These are phyloP conservation scores for Myrmecophaga tridactyla DNA, from an alignment of 2,113 vertebrate genomes.

Conservation along the genomic window DNA sequence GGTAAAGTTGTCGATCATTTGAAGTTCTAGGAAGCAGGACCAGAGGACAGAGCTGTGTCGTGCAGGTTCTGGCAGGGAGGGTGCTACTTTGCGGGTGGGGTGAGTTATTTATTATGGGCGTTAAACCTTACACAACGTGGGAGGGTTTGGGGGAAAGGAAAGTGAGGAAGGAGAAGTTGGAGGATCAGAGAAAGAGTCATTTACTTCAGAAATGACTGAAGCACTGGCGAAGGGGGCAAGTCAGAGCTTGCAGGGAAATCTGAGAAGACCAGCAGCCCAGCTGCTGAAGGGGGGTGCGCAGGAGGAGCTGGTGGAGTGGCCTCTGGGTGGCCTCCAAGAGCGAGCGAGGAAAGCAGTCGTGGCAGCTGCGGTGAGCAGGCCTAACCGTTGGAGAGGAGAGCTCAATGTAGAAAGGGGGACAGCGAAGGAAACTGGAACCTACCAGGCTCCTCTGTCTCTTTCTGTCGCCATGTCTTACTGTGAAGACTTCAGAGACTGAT, in stretches of 20 bases:
- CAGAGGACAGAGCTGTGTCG: neutral
- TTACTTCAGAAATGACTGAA: neutral
- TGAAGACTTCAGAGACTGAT: neutral
- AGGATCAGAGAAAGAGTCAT: neutral
- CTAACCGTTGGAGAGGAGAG: neutral
- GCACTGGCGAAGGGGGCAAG: neutral
- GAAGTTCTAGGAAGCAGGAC: neutral
- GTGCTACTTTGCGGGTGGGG: neutral
- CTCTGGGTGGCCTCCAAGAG: neutral
- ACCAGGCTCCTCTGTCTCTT: neutral
- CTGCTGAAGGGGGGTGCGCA: neutral
- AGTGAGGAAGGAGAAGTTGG: neutral
- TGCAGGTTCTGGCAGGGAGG: neutral
- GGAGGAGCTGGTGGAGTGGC: neutral
- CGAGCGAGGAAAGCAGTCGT: rapidly evolving
- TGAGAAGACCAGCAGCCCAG: neutral
- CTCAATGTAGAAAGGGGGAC: too few relatives aligned
- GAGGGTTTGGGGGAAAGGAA: neutral
- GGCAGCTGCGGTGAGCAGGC: rapidly evolving
- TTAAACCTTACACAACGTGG: constrained; percentile 24
- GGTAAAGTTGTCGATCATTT: rapidly evolving
- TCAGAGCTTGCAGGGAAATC: neutral
- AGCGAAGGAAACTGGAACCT: neutral
- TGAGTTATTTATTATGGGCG: neutral
- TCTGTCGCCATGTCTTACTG: neutral